These are phyloP conservation scores for Dolichopus griseipennis DNA, from an alignment of 2,888 invertebrate species.

Conservation along the genomic window DNA sequence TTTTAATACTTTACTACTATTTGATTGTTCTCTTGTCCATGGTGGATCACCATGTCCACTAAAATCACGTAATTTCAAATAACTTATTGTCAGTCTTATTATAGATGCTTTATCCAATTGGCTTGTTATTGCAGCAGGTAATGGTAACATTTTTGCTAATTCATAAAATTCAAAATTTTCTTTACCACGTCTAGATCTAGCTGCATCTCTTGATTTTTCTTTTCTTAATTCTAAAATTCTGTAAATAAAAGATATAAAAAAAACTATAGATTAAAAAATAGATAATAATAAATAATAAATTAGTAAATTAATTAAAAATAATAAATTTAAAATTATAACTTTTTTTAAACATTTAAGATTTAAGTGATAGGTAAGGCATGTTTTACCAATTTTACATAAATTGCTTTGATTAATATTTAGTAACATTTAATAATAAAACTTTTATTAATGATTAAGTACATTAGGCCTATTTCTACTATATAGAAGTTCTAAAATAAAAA, in stretches of 20 bases:
- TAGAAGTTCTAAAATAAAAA: too few relatives aligned
- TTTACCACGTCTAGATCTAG: conserved; percentile 81
- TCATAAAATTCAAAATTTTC: conserved; percentile 97
- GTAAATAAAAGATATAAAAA: conserved; percentile 46
- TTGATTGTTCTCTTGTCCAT: conserved; percentile 78
- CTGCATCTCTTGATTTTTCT: conserved; percentile 89
- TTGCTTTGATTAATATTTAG: too few relatives aligned
- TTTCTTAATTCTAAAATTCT: conserved; percentile 89
- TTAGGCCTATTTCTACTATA: too few relatives aligned
- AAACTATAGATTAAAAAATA: too few relatives aligned
- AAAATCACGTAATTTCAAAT: conserved; percentile 89
- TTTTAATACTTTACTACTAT: conserved; percentile 72
- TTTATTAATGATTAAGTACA: too few relatives aligned
- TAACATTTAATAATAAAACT: too few relatives aligned
- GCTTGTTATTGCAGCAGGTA: conserved; percentile 84
- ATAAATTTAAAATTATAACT: too few relatives aligned
- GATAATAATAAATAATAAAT: too few relatives aligned
- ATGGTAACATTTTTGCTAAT: conserved; percentile 87
- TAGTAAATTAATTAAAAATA: too few relatives aligned
- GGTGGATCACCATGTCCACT: conserved; percentile 93
- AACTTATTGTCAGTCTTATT: conserved; percentile 91
- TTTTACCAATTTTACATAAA: too few relatives aligned
- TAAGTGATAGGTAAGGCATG: too few relatives aligned
- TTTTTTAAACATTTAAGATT: too few relatives aligned
- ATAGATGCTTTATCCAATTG: conserved; percentile 94